Percentiles rank a stretch among this genome's conserved stretches.
Evolutionary conservation across 2,888 invertebrate species (phyloP).

Genomic region (Aphrophora alni): DNA sequence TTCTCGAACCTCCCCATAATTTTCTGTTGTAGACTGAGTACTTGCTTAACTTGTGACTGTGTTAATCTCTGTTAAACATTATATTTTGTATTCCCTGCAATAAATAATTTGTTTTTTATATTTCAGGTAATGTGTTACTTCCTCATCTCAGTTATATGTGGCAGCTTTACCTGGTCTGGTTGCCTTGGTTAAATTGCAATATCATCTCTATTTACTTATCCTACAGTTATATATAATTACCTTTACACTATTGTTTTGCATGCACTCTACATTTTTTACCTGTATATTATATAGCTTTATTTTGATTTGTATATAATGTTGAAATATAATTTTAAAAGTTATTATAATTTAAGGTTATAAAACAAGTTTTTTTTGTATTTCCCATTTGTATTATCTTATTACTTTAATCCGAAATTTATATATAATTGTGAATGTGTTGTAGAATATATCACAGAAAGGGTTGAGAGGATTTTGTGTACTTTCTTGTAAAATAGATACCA

Average conservation of each 20-base stretch:
- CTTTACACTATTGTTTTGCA: not conserved
- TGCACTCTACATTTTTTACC: not conserved
- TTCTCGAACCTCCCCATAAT: too few relatives aligned
- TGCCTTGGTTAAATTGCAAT: not conserved
- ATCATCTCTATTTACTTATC: not conserved
- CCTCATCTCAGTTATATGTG: slow-evolving; percentile 86
- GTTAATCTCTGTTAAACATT: too few relatives aligned
- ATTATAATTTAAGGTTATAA: not conserved
- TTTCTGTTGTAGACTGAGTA: too few relatives aligned
- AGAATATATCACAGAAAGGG: too few relatives aligned
- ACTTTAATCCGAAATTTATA: too few relatives aligned
- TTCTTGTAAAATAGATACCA: too few relatives aligned
- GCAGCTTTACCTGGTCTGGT: slow-evolving; percentile 60
- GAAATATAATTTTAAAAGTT: not conserved
- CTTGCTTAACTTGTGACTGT: too few relatives aligned
- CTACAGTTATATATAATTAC: not conserved
- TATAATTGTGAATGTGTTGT: too few relatives aligned
- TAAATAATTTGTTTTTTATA: slow-evolving; percentile 22
- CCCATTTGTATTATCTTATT: too few relatives aligned
- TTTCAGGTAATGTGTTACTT: slow-evolving; percentile 76
- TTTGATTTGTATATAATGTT: slow-evolving; percentile 2
- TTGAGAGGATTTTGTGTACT: too few relatives aligned
- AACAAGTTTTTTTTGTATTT: not conserved
- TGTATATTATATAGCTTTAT: not conserved
- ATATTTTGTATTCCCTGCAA: too few relatives aligned